phyloP scores from a whole-genome alignment of 2,888 invertebrate species.

The Netelia inedita region DNA sequence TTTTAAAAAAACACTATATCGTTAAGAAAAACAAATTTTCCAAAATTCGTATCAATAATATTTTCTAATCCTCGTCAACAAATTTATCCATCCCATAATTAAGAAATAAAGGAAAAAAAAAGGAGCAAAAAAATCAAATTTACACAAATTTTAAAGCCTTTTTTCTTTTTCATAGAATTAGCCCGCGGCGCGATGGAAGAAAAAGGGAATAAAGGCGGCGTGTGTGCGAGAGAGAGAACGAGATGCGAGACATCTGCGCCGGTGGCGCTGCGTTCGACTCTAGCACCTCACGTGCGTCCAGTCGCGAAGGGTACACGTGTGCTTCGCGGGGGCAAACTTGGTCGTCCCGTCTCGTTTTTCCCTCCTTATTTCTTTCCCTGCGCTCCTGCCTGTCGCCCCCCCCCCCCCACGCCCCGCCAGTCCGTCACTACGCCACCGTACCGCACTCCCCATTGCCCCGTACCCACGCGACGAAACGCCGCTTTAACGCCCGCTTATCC shows the following conservation, averaged over 20 bases:
- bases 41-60: too few relatives aligned
- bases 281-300: conserved; percentile 63
- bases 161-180: too few relatives aligned
- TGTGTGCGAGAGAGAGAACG: too few relatives aligned
- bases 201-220: neutral
- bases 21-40: too few relatives aligned
- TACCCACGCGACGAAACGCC: too few relatives aligned
- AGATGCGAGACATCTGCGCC: conserved; percentile 13
- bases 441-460: neutral
- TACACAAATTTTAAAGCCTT: too few relatives aligned
- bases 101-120: too few relatives aligned
- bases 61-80: too few relatives aligned
- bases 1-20: too few relatives aligned
- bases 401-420: conserved; percentile 23
- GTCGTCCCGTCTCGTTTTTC: conserved; percentile 49
- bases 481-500: neutral
- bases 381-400: conserved; percentile 28
- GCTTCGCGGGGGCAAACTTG: conserved; percentile 53
- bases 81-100: too few relatives aligned
- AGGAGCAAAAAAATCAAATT: too few relatives aligned
- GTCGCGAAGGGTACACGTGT: conserved; percentile 66
- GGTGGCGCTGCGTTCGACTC: conserved; percentile 57
- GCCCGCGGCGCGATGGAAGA: neutral
- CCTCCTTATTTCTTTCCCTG: conserved; percentile 53
- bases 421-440: conserved; percentile 34